Evolutionary conservation across 2,888 invertebrate species (phyloP).

Genomic region (Hypena proboscidalis): DNA sequence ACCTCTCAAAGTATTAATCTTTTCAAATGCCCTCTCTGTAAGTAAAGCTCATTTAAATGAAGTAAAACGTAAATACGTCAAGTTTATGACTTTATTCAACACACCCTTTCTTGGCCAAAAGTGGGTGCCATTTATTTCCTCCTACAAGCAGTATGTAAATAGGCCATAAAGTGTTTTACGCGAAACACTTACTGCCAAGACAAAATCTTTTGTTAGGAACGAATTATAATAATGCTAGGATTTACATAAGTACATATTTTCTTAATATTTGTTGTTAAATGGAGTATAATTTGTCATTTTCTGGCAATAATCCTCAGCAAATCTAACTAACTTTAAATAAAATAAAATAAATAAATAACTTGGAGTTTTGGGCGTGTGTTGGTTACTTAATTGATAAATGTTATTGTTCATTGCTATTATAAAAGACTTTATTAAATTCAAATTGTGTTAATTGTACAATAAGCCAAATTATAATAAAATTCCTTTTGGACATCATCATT

Average conservation of each 20-base stretch:
- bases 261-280: background rate
- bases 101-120: background rate
- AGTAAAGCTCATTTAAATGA: no score
- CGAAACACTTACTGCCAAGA: conserved; percentile 16
- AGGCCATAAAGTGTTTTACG: conserved; percentile 10
- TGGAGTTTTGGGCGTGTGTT: no score
- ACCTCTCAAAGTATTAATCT: no score
- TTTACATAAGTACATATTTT: conserved; percentile 7
- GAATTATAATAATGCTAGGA: conserved; percentile 11
- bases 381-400: no score
- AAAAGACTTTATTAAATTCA: no score
- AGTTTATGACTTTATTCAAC: background rate
- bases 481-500: no score
- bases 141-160: conserved; percentile 17
- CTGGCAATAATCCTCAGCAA: background rate
- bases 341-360: no score
- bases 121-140: conserved; percentile 6
- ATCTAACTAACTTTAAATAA: no score
- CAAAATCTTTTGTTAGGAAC: conserved; percentile 15
- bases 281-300: background rate
- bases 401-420: no score
- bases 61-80: background rate
- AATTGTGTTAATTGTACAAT: no score
- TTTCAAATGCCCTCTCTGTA: no score
- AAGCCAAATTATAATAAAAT: no score